Percentiles rank a stretch among this genome's conserved stretches.
These are phyloP conservation scores for Neodontobutis hainanensis DNA, from an alignment of 2,113 vertebrate genomes.

Conservation along the genomic window DNA sequence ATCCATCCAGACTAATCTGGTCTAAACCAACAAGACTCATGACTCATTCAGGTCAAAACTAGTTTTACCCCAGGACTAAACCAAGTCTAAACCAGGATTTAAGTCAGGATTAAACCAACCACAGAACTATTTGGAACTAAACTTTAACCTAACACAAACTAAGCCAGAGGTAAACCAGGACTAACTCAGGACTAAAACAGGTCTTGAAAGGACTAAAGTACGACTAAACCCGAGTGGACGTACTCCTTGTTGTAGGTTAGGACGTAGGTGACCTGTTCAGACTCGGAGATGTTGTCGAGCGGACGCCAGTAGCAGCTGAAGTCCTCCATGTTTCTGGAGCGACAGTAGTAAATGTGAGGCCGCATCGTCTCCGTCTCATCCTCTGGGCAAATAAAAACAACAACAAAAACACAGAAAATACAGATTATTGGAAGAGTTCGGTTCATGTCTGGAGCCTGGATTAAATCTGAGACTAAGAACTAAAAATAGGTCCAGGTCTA, in stretches of 20 bases:
- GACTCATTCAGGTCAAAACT: too few species aligned
- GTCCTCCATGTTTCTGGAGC: conserved; percentile 80
- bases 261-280: conserved; percentile 55
- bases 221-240: conserved; percentile 26
- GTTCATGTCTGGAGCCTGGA: too few species aligned
- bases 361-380: conserved; percentile 11
- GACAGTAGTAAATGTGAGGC: conserved; percentile 76
- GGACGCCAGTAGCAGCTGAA: conserved; percentile 82
- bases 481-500: too few species aligned
- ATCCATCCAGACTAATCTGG: too few species aligned
- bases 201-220: not conserved
- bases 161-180: not conserved
- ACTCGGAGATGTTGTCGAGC: conserved; percentile 52
- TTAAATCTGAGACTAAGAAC: too few species aligned
- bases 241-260: conserved; percentile 75
- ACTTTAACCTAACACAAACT: too few species aligned
- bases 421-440: too few species aligned
- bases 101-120: too few species aligned
- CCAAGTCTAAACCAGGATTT: not conserved
- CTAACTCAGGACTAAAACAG: not conserved
- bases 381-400: conserved; percentile 12
- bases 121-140: too few species aligned
- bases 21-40: too few species aligned
- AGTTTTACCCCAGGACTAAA: not conserved
- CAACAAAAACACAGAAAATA: not conserved